Percentiles rank a stretch among this genome's conserved stretches.
These are phyloP conservation scores for Ptyas mucosa DNA, from an alignment of 2,113 vertebrate genomes.

Conservation along the genomic window DNA sequence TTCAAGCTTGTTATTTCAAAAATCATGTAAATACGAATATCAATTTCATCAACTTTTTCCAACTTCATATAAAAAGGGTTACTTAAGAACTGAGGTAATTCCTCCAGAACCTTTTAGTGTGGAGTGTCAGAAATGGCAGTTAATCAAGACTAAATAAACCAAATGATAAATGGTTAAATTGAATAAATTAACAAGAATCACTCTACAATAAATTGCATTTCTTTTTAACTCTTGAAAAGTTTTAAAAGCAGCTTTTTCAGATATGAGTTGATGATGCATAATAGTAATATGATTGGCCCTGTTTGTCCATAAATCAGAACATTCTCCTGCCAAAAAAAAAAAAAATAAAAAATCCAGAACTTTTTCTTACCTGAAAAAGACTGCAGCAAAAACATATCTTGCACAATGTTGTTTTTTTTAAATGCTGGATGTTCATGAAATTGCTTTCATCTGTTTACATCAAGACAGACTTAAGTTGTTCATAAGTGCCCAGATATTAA, in stretches of 20 bases:
- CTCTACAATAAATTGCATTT: neutral
- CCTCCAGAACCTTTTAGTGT: neutral
- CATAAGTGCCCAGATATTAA: neutral
- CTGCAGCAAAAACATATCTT: neutral
- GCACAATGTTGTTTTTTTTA: neutral
- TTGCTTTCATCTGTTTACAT: neutral
- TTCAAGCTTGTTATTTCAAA: neutral
- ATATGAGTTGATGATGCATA: neutral
- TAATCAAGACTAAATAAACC: neutral
- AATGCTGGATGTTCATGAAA: neutral
- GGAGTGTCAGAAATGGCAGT: neutral
- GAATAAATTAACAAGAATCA: neutral
- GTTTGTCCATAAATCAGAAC: neutral
- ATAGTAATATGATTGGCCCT: neutral
- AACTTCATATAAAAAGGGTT: neutral
- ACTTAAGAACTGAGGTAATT: neutral
- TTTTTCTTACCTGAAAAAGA: neutral
- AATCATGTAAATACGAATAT: neutral
- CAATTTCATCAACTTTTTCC: neutral
- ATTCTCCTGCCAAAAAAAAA: neutral
- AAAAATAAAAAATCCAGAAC: neutral
- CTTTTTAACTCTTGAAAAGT: neutral
- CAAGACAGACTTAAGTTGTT: neutral
- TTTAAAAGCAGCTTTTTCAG: neutral
- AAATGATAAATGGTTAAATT: neutral